Evolutionary conservation across 2,888 invertebrate species (phyloP), one percentile per base, ranked within the genome.

Genomic region (Biston betularia): DNA sequence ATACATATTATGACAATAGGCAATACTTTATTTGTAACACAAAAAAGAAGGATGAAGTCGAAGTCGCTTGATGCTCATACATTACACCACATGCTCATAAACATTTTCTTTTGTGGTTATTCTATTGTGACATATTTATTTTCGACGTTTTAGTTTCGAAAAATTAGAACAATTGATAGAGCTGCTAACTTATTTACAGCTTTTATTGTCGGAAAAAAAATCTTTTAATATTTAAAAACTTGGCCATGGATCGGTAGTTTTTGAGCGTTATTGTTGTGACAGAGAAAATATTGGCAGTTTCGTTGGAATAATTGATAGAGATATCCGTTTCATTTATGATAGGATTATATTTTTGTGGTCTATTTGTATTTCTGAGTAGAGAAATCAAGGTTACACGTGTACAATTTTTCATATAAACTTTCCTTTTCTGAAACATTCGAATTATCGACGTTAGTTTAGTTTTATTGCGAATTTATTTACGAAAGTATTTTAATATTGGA

Each of bases 121-220:
- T 72, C 65, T 64, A 76, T 80, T 75, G 69, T 78, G 84, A 86
- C 82, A 83, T 78, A 70, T 86, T 85, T 87, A 86, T 88, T 76
- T 73, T 78, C 71, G 60, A 71, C 67, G 72, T 77, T 74, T 76
- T 72, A 71, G 61, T 52, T 73, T 69, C 73, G 77, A 71, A 75
- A 75, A 75, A 75, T 62, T 68, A 73, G 71, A 69, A 68, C 75
- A 76, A 79, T 75, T 65, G 75, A 71, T 72, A 67, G 75, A 74
- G 50, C 63, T 70, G 82, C 63, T 73, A 81, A 81, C 73, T 76
- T 75, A 76, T 82, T 82, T 80, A 80, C 69, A 73, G 74, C 75
- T 69, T 70, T 76, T 68, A 65, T 69, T 62, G 44, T 59, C 40
- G 48, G 24, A 50, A 58, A 66, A 42, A 71, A 75, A 55, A 54